These are phyloP conservation scores for Microtus montanus DNA, from an alignment of 2,113 vertebrate genomes.

Conservation along the genomic window DNA sequence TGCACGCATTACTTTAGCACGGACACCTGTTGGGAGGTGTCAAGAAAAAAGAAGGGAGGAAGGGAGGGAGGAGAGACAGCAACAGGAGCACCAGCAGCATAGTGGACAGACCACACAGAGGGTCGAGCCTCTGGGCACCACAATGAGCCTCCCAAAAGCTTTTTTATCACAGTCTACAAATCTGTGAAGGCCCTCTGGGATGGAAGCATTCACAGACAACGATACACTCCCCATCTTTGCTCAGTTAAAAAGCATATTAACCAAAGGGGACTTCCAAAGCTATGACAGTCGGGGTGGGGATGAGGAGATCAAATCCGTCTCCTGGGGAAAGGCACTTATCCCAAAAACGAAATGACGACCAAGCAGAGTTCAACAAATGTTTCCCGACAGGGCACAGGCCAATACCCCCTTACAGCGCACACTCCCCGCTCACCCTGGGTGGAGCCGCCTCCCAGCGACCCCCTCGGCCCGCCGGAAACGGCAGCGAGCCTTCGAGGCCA, in stretches of 20 bases:
- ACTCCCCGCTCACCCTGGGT: background rate
- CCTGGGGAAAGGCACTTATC: background rate
- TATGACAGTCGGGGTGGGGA: background rate
- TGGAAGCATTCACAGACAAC: background rate
- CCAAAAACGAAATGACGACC: background rate
- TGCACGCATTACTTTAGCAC: background rate
- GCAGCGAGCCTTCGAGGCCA: background rate
- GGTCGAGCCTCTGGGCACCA: background rate
- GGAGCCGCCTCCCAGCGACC: background rate
- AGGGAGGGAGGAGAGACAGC: no score
- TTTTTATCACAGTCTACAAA: background rate
- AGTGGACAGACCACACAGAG: background rate
- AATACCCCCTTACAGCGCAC: background rate
- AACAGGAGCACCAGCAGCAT: background rate
- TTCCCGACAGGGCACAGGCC: background rate
- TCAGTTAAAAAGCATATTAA: constrained; percentile 13
- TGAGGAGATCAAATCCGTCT: background rate
- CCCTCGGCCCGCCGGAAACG: background rate
- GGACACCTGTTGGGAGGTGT: background rate
- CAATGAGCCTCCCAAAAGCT: background rate
- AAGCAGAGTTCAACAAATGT: background rate
- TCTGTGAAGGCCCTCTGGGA: background rate
- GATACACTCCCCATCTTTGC: background rate
- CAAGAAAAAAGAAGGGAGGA: background rate
- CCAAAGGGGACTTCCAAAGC: background rate